Conservation (phyloP, 2,888 invertebrate species). For the Oasisia sp. region DNA sequence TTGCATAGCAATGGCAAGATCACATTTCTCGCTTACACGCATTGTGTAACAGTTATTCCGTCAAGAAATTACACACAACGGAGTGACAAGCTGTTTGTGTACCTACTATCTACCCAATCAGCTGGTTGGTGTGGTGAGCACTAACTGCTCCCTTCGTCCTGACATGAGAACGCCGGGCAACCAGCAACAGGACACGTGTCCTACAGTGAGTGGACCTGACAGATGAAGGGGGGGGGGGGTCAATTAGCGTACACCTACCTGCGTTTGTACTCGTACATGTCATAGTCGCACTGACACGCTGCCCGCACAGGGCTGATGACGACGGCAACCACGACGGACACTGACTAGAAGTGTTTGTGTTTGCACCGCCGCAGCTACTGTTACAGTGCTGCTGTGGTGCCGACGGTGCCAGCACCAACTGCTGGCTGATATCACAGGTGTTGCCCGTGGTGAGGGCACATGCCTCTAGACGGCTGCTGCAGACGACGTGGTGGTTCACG, state of each 20-base stretch:
- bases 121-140: too few relatives aligned
- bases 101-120: too few relatives aligned
- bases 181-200: too few relatives aligned
- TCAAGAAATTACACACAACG: too few relatives aligned
- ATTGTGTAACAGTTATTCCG: too few relatives aligned
- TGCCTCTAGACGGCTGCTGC: neutral
- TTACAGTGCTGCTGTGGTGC: neutral
- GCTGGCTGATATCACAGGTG: conserved; percentile 4
- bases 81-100: too few relatives aligned
- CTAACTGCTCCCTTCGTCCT: too few relatives aligned
- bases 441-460: neutral
- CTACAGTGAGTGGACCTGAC: too few relatives aligned
- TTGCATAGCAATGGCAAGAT: too few relatives aligned
- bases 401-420: neutral
- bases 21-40: too few relatives aligned
- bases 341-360: neutral
- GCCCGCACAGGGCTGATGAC: neutral
- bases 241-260: neutral
- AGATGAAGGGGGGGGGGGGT: too few relatives aligned
- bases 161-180: too few relatives aligned
- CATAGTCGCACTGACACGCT: neutral
- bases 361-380: neutral
- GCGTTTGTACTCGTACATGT: neutral
- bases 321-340: neutral
- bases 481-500: neutral